Conservation (phyloP, 2,797 vertebrate genomes). For the Tympanoctomys barrerae region DNA sequence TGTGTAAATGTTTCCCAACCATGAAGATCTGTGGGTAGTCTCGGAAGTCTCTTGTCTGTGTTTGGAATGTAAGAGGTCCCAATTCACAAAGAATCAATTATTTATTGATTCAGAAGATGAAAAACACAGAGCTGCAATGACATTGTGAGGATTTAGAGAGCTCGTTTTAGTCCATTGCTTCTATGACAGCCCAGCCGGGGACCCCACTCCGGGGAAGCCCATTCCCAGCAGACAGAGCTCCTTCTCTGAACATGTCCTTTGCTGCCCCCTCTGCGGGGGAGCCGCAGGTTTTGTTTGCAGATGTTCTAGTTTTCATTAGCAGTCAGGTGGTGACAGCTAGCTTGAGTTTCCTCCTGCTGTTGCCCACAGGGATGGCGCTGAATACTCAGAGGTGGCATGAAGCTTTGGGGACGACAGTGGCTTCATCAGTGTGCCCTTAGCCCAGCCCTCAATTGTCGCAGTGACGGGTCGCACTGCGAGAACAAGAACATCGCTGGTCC, state of each 20-base stretch:
- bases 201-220: not conserved
- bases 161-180: not conserved
- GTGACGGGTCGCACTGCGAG: not conserved
- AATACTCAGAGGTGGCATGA: constrained; percentile 42
- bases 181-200: not conserved
- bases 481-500: constrained; percentile 31
- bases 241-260: not conserved
- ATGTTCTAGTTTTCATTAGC: constrained; percentile 66
- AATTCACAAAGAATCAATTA: constrained; percentile 18
- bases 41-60: constrained; percentile 18
- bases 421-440: constrained; percentile 12
- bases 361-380: constrained; percentile 59
- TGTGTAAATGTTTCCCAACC: constrained; percentile 46
- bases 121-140: not conserved
- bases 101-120: constrained; percentile 53
- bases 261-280: not conserved
- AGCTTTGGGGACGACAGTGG: constrained; percentile 37
- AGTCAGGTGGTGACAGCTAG: constrained; percentile 70
- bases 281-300: constrained; percentile 48
- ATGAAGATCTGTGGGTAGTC: constrained; percentile 22
- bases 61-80: constrained; percentile 22
- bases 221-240: not conserved
- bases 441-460: constrained; percentile 19
- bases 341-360: constrained; percentile 41
- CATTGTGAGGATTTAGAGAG: not conserved